Base-by-base conservation (phyloP, 92 coral and sea anemone genomes). In the Actinernus sp. region DNA sequence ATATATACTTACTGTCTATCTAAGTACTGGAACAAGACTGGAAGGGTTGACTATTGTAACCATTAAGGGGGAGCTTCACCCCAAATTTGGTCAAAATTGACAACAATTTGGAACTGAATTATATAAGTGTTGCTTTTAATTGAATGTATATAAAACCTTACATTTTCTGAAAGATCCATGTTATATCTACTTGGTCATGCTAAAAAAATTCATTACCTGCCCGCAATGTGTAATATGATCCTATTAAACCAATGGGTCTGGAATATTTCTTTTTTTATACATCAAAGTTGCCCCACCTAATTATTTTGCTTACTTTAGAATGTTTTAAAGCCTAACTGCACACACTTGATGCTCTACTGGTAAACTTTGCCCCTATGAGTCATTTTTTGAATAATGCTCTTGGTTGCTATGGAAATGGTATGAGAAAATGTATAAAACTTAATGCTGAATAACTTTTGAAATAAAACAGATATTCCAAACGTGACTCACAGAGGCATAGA, bases 241-340 rank as follows among this genome's bases (percentile, higher is more conserved):
- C 14, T 14, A 7, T 36, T 14, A 7, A 36, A 36, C 7, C 8
- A 7, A 36, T 7, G 8, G 41, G 8, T 14, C 41, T 14, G 7
- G 14, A 7, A 36, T 7, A 7, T 7, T 36, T 7, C 7, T 45
- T 45, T 45, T 45, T 18, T 45, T 9, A 12, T 23, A 45, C 52
- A 45, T 45, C 18, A 45, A 45, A 45, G 52, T 23, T 45, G 52
- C 52, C 52, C 52, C 52, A 45, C 52, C 52, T 9, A 45, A n/a
- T 23, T 45, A 9, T 45, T 45, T 45, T 45, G 10, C 52, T 8
- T 45, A 4, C 41, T 36, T 7, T 36, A 7, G 14, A 36, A 36
- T 36, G 14, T 36, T 7, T 36, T 36, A 7, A 7, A 36, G 7
- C 14, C 8, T 7, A 14, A 36, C 41, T 36, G 41, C 41, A 36